These are phyloP conservation scores for Apotomis capreana DNA, from an alignment of 2,888 invertebrate species.

Conservation along the genomic window DNA sequence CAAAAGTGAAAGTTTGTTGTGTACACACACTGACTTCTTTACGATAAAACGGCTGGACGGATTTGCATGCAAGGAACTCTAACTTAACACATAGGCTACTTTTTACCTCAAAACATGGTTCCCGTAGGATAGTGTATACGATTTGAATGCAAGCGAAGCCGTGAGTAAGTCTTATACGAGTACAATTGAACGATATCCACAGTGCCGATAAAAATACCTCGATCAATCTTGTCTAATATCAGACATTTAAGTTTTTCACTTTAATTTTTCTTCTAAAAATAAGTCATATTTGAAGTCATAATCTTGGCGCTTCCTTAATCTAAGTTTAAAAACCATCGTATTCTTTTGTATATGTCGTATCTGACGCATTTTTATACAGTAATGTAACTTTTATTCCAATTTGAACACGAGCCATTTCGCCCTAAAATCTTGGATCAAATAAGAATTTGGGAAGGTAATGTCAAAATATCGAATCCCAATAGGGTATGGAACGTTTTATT, in stretches of 20 bases:
- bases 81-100: no score
- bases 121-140: no score
- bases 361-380: background rate
- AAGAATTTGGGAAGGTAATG: background rate
- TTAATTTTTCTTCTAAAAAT: slow-evolving; percentile 19
- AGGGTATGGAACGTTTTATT: background rate
- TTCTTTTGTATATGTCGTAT: background rate
- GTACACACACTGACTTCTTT: no score
- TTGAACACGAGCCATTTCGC: background rate
- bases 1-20: no score
- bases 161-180: no score
- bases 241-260: background rate
- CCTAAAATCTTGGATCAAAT: background rate
- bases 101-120: no score
- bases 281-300: slow-evolving; percentile 24
- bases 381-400: background rate
- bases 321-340: slow-evolving; percentile 24
- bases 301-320: slow-evolving; percentile 19
- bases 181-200: no score
- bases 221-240: background rate
- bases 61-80: no score
- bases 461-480: slow-evolving; percentile 26
- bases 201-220: background rate
- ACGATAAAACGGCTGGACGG: no score
- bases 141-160: no score